phyloP scores from a whole-genome alignment of 2,888 invertebrate species.

The Hyposoter didymator region DNA sequence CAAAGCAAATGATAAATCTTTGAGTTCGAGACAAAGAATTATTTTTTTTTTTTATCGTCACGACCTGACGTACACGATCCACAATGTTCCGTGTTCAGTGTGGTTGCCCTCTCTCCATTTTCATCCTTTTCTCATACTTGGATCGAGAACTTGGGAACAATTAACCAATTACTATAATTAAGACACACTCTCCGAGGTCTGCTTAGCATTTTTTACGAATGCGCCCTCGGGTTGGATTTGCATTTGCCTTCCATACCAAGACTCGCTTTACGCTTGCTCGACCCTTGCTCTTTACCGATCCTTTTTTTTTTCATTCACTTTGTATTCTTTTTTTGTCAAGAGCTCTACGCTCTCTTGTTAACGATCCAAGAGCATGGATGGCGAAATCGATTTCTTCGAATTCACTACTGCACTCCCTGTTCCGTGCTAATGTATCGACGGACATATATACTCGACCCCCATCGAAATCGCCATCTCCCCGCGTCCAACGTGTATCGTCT shows the following conservation, averaged over 20 bases:
- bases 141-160: slow-evolving; percentile 77
- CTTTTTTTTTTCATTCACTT: slow-evolving; percentile 22
- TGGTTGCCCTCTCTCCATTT: slow-evolving; percentile 1
- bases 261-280: slow-evolving; percentile 31
- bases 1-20: slow-evolving; percentile 36
- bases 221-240: slow-evolving; percentile 75
- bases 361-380: slow-evolving; percentile 71
- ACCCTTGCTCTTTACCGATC: slow-evolving; percentile 5
- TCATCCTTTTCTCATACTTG: slow-evolving; percentile 28
- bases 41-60: slow-evolving; percentile 32
- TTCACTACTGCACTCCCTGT: slow-evolving; percentile 39
- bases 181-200: slow-evolving; percentile 76
- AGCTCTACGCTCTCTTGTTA: slow-evolving; percentile 70
- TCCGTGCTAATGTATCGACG: slow-evolving; percentile 12
- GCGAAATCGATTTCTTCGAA: slow-evolving; percentile 74
- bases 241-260: slow-evolving; percentile 74
- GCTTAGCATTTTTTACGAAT: slow-evolving; percentile 78
- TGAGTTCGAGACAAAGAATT: not conserved
- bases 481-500: slow-evolving; percentile 37
- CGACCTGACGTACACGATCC: slow-evolving; percentile 56
- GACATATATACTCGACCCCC: slow-evolving; percentile 11
- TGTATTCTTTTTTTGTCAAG: slow-evolving; percentile 33
- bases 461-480: slow-evolving; percentile 42
- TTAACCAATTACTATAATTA: slow-evolving; percentile 82
- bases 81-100: slow-evolving; percentile 34